Evolutionary conservation across 2,888 invertebrate species (phyloP), one percentile per base, ranked within the genome.

Genomic region (Bombylius major): DNA sequence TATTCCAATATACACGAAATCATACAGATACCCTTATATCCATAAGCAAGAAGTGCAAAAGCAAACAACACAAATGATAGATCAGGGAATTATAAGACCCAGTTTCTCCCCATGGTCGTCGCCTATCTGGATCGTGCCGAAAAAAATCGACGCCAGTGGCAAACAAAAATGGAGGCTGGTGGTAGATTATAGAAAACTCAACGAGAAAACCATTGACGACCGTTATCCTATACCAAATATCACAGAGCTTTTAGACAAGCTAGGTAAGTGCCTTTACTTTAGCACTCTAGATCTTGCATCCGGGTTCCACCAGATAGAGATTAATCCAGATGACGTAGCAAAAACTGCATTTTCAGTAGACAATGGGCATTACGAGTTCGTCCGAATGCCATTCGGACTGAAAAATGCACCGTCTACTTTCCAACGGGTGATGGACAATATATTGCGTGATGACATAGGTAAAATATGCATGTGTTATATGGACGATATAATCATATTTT

Each of bases 291-390:
- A 70, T 54, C 54, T 69, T 7, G 65, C 67, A 1, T 62, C 60
- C 42, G 69, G 68, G 1, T 70, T 67, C 51, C 65, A 66, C 51
- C 69, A 71, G 55, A 66, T 70, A 4, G 63, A 63, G n/a, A 55
- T 70, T 47, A 53, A 62, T n/a, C 46, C 54, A 42, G 56, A 61
- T 8, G 63, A 65, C 32, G 60, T 62, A 6, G 23, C 48, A 55
- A 53, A 70, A 68, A 51, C 51, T 8, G 51, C 39, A n/a, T 34
- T 51, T 14, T 23, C 51, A n/a, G 51, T 51, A 4, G 42, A 42
- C 14, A 23, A 42, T 7, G 51, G 51, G 1, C 69, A 68, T 58
- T 69, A 63, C 51, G 63, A 70, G 60, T 71, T 60, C 53, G 57
- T 45, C 7, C 47, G 67, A 31, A 68, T 70, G 67, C 68, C 68